Evolutionary conservation across 2,113 vertebrate genomes (phyloP).

Genomic region (Zosterops lateralis): DNA sequence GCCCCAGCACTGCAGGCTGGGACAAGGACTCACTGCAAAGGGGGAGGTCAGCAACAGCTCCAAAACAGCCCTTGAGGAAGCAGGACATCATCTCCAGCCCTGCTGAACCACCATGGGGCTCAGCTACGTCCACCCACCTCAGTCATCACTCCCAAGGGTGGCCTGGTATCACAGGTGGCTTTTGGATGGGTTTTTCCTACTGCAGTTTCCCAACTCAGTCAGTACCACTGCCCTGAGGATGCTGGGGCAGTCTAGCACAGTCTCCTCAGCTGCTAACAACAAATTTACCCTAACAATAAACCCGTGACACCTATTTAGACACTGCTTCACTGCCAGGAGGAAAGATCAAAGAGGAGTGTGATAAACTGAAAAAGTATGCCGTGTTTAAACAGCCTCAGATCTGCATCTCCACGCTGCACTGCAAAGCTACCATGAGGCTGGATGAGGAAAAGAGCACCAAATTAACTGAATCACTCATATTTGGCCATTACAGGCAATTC

Average conservation of each 20-base stretch:
- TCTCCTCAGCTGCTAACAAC: background rate
- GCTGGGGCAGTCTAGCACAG: background rate
- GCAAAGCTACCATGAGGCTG: background rate
- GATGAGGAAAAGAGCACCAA: background rate
- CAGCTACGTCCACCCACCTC: background rate
- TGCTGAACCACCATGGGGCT: fast-evolving
- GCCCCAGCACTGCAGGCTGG: background rate
- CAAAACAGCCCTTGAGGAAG: background rate
- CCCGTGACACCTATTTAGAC: background rate
- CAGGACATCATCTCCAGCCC: background rate
- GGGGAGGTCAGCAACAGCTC: background rate
- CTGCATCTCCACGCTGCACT: background rate
- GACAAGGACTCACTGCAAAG: fast-evolving
- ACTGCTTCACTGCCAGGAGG: background rate
- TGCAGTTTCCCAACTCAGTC: background rate
- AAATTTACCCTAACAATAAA: background rate
- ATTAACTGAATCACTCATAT: background rate
- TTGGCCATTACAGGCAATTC: background rate
- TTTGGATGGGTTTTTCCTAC: background rate
- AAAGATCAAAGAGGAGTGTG: background rate
- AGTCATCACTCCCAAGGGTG: background rate
- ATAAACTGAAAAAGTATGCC: background rate
- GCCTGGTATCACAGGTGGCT: background rate
- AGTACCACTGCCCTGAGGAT: background rate
- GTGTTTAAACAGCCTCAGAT: background rate